Evolutionary conservation across 2,797 vertebrate species (phyloP).

Genomic region (Lutjanus campechanus): DNA sequence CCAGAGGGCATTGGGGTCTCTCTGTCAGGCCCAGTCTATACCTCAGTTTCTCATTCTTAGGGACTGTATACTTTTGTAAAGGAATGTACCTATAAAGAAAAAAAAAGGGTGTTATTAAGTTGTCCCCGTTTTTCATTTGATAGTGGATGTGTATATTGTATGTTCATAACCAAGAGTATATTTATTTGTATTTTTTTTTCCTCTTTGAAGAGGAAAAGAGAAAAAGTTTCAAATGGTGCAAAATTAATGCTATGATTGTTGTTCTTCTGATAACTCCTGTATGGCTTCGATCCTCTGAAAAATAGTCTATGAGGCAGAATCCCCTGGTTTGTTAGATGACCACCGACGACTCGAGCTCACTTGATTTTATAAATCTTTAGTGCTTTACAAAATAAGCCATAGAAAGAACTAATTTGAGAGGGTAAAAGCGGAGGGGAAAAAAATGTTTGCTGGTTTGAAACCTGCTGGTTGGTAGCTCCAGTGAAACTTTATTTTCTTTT

Average conservation of each 20-base stretch:
- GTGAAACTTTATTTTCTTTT: conserved; percentile 19
- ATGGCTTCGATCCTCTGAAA: conserved; percentile 69
- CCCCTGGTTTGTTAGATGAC: conserved; percentile 59
- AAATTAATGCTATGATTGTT: conserved; percentile 79
- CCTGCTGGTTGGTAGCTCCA: conserved; percentile 40
- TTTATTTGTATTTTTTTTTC: conserved; percentile 80
- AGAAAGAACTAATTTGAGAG: conserved; percentile 76
- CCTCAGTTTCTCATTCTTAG: conserved; percentile 85
- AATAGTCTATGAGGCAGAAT: conserved; percentile 58
- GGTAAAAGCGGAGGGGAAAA: conserved; percentile 28
- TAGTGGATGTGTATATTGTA: conserved; percentile 83
- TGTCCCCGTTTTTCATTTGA: conserved; percentile 77
- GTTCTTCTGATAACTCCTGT: conserved; percentile 70
- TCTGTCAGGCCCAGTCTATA: conserved; percentile 78
- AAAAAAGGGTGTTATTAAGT: conserved; percentile 77
- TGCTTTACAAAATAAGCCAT: conserved; percentile 85
- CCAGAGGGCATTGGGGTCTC: conserved; percentile 78
- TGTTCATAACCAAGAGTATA: conserved; percentile 82
- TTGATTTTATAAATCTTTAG: conserved; percentile 78
- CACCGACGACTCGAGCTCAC: conserved; percentile 60
- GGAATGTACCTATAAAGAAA: conserved; percentile 83
- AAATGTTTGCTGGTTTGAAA: conserved; percentile 32
- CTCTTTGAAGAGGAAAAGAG: conserved; percentile 49
- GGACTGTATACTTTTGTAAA: conserved; percentile 88
- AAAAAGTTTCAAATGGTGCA: conserved; percentile 82